phyloP scores from a whole-genome alignment of 1,140 invertebrate species.

The Odontomachus brunneus region DNA sequence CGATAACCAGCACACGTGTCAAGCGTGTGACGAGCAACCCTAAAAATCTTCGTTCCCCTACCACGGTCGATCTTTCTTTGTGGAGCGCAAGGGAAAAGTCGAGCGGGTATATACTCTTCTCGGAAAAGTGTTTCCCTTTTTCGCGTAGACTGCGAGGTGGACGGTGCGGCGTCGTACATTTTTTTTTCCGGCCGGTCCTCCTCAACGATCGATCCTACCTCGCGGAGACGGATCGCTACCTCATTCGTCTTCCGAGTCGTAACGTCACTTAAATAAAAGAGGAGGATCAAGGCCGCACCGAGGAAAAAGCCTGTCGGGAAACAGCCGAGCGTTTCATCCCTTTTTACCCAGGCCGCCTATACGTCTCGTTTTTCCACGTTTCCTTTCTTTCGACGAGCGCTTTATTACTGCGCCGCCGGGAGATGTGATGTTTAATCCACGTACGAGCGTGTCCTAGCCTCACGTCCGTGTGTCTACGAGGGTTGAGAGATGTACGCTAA shows the following conservation, averaged over 20 bases:
- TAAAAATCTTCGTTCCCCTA: neutral
- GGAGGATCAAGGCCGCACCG: constrained; percentile 53
- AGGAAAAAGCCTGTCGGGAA: constrained; percentile 22
- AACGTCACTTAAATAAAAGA: constrained; percentile 61
- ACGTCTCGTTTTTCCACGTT: constrained; percentile 11
- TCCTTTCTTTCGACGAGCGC: constrained; percentile 24
- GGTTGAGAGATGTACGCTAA: constrained; percentile 8
- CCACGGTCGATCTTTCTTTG: neutral
- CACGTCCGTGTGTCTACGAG: neutral
- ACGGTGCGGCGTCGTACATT: neutral
- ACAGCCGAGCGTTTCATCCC: constrained; percentile 11
- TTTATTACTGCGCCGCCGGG: constrained; percentile 20
- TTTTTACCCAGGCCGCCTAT: constrained; percentile 5
- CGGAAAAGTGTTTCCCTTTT: neutral
- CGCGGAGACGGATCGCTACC: constrained; percentile 29
- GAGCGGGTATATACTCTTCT: neutral
- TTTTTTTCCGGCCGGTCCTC: constrained; percentile 6
- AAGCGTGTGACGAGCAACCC: no score
- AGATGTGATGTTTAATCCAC: constrained; percentile 47
- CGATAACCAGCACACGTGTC: no score
- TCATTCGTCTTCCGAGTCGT: constrained; percentile 61
- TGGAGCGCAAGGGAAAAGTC: neutral
- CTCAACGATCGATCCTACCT: constrained; percentile 32
- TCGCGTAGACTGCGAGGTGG: neutral
- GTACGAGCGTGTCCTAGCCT: neutral